A percentile compares a stretch with the other conserved stretches of the same genome.
Conservation (phyloP, 2,113 vertebrate species). For the Alaudala cheleensis region DNA sequence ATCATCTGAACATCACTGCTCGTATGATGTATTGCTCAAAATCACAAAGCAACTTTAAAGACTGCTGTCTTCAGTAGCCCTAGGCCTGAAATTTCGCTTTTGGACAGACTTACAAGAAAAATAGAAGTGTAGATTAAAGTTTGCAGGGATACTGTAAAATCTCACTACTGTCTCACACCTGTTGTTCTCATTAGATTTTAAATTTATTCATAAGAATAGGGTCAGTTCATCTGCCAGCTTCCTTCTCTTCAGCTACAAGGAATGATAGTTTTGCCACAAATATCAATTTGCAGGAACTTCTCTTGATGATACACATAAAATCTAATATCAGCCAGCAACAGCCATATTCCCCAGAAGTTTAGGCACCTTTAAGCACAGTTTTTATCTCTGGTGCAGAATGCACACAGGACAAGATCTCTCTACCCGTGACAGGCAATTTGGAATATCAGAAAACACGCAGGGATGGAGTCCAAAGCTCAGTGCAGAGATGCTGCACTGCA, state of each 20-base stretch:
- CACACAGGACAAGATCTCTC: neutral
- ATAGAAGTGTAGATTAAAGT: conserved; percentile 21
- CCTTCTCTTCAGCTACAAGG: neutral
- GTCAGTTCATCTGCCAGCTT: neutral
- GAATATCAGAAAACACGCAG: neutral
- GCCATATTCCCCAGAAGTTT: neutral
- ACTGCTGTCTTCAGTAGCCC: conserved; percentile 24
- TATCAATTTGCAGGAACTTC: neutral
- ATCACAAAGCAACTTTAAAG: conserved; percentile 65
- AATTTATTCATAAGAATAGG: neutral
- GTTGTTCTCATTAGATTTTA: neutral
- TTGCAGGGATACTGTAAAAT: neutral
- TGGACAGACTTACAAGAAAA: conserved; percentile 42
- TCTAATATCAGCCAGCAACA: neutral
- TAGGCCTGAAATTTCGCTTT: conserved; percentile 49
- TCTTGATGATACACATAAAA: neutral
- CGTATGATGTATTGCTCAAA: conserved; percentile 67
- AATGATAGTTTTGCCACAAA: neutral
- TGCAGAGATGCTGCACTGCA: conserved; percentile 22
- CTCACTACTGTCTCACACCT: neutral
- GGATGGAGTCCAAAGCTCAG: neutral
- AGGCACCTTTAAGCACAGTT: neutral
- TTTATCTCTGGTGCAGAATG: neutral
- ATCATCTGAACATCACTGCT: conserved; percentile 66
- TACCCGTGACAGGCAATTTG: neutral